Evolutionary conservation across 2,888 invertebrate genomes (phyloP), one percentile per base, ranked within the genome.

Genomic region (Dilophus febrilis): DNA sequence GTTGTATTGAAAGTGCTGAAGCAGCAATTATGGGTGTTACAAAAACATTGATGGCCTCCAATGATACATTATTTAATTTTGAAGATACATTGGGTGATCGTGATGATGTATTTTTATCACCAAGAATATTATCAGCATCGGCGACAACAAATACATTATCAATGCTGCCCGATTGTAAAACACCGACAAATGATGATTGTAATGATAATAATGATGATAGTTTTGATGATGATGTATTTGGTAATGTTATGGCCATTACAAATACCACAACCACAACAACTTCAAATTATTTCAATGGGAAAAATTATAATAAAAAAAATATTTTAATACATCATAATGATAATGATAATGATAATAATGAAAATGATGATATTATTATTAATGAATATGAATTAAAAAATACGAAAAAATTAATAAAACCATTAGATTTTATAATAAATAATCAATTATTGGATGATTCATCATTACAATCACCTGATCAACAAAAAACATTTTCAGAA

Each of bases 1-100:
- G 49, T 6, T 46, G 45, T 28, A 43, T 49, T 19, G 50, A 49
- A 39, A 48, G 49, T 6, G 48, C 47, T 10, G 49, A 47, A 38
- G 49, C 47, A 34, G 49, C 47, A 34, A 47, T 47, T 17, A 47
- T 50, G 46, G 49, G 49, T 17, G 48, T 50, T 5, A 44, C 47
- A 35, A 50, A 50, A 42, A 40, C 46, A 3, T 30, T 50, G 32
- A 50, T 50, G 50, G 49, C 50, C 19, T 49, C 49, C 19, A 50
- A 50, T 41, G 50, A 50, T 37, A 50, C 50, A 2, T 38, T 50
- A 7, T 50, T 50, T 35, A 50, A 50, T 42, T 49, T 50, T 39
- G 50, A 50, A 43, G 50, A 50, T 42, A 48, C 49, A 14, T 35
- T 50, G 12, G 49, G 48, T 35, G 49, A 49, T 27, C 44, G 45